Percentiles rank a stretch among this genome's conserved stretches.
phyloP scores from a whole-genome alignment of 2,797 vertebrate species.

The Corythornis leucogaster region DNA sequence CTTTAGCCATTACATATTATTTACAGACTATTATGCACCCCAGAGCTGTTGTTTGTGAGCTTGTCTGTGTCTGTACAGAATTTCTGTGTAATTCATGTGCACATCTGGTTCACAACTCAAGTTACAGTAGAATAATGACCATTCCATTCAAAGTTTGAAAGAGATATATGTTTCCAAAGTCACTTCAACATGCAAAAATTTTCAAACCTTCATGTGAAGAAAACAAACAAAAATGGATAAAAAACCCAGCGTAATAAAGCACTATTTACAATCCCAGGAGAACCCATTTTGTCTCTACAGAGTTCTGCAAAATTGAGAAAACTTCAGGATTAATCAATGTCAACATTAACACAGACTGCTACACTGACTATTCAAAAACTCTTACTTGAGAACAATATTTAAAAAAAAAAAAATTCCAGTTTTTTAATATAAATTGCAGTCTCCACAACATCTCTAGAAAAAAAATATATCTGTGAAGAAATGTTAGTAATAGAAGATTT shows the following conservation, averaged over 20 bases:
- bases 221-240: neutral
- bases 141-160: neutral
- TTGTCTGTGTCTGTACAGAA: neutral
- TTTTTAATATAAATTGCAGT: neutral
- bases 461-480: neutral
- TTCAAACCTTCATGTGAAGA: neutral
- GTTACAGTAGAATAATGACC: neutral
- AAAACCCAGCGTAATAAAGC: neutral
- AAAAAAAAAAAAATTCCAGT: neutral
- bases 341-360: neutral
- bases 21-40: neutral
- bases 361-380: neutral
- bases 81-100: neutral
- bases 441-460: neutral
- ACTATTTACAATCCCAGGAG: neutral
- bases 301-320: neutral
- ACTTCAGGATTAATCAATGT: neutral
- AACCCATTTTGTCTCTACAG: neutral
- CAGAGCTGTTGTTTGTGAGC: neutral
- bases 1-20: neutral
- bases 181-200: neutral
- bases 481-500: neutral
- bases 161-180: neutral
- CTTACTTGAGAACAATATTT: neutral
- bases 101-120: neutral